phyloP scores from a whole-genome alignment of 2,113 vertebrate genomes.

The Marcusenius ussheri region DNA sequence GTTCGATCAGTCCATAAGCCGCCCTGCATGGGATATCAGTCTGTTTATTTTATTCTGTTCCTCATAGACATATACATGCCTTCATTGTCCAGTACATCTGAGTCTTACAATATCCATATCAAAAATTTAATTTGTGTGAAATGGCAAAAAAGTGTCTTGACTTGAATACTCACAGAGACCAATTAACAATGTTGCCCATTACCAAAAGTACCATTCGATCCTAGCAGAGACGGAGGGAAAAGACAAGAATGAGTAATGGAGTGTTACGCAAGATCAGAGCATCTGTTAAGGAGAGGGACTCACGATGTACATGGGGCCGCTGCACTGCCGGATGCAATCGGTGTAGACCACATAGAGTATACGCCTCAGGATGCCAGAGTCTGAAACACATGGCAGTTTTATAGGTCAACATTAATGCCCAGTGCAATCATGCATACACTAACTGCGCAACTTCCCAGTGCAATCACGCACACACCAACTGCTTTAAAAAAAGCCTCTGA shows the following conservation, averaged over 20 bases:
- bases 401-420: neutral
- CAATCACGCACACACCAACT: neutral
- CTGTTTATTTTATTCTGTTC: neutral
- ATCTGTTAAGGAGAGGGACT: conserved; percentile 42
- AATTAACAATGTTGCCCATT: conserved; percentile 96
- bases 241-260: neutral
- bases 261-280: conserved; percentile 29
- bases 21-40: conserved; percentile 57
- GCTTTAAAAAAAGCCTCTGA: neutral
- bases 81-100: neutral
- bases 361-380: conserved; percentile 75
- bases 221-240: conserved; percentile 46
- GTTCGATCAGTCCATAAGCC: conserved; percentile 82
- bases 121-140: neutral
- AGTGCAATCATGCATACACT: neutral
- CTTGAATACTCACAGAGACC: conserved; percentile 84
- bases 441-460: neutral
- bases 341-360: conserved; percentile 84
- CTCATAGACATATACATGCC: neutral
- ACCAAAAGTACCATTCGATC: conserved; percentile 94
- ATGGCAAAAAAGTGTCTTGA: neutral
- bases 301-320: conserved; percentile 92
- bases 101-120: neutral
- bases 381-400: conserved; percentile 45
- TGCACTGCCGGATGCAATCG: conserved; percentile 88